A percentile compares a stretch with the other conserved stretches of the same genome.
Evolutionary conservation across 1,140 invertebrate genomes (phyloP).

Genomic region (Scylla paramamosain): DNA sequence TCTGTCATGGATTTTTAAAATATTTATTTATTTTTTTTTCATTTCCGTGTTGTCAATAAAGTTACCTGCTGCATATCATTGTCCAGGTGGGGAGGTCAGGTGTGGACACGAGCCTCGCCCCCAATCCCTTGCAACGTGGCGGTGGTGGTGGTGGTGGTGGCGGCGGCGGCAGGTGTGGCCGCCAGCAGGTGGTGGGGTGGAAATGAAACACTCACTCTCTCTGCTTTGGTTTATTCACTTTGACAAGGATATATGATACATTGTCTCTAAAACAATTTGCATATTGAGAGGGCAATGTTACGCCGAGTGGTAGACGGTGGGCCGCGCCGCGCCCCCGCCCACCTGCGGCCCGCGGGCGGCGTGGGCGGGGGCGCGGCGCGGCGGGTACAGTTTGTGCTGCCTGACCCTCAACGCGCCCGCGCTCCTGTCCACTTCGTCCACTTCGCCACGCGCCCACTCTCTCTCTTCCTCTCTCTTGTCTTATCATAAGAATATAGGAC

Average conservation of each 20-base stretch:
- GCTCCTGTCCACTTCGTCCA: slow-evolving; percentile 35
- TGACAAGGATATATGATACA: slow-evolving; percentile 77
- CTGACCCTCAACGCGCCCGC: slow-evolving; percentile 50
- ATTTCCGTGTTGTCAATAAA: no score
- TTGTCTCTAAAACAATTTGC: slow-evolving; percentile 77
- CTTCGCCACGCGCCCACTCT: slow-evolving; percentile 30
- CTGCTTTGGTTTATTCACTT: slow-evolving; percentile 77
- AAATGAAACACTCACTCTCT: slow-evolving; percentile 22
- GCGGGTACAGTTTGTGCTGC: slow-evolving; percentile 73
- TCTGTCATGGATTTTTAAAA: no score
- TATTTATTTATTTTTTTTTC: no score
- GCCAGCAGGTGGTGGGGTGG: no score
- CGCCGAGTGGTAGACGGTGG: slow-evolving; percentile 73
- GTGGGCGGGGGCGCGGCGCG: slow-evolving; percentile 17
- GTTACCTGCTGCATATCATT: no score
- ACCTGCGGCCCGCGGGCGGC: neutral
- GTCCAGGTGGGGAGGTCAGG: no score
- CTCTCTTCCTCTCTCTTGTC: slow-evolving; percentile 39
- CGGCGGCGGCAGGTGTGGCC: no score
- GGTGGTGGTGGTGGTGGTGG: no score
- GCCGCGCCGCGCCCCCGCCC: slow-evolving; percentile 27
- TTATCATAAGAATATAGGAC: slow-evolving; percentile 56
- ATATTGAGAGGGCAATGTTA: slow-evolving; percentile 74
- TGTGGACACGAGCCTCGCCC: no score
- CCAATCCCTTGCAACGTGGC: no score